Evolutionary conservation across 2,888 invertebrate species (phyloP).

Genomic region (Coenonympha arcania): DNA sequence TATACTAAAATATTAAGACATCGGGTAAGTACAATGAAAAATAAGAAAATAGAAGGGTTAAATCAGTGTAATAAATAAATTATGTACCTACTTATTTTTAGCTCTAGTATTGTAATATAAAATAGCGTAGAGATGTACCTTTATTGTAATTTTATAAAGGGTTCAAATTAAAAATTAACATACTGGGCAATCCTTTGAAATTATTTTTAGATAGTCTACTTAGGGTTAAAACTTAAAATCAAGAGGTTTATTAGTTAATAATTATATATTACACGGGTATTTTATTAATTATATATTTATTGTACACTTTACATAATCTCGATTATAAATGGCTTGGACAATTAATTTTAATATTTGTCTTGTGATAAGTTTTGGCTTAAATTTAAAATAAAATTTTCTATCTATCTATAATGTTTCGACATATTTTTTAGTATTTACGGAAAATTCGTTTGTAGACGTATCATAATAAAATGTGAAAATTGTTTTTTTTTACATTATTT

Average conservation of each 20-base stretch:
- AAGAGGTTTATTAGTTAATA: constrained; percentile 31
- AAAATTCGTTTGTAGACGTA: constrained; percentile 54
- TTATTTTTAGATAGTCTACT: constrained; percentile 34
- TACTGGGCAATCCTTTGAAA: constrained; percentile 34
- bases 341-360: constrained; percentile 2
- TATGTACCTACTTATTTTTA: constrained; percentile 20
- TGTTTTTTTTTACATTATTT: constrained; percentile 52
- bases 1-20: constrained; percentile 49
- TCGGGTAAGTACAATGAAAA: constrained; percentile 58
- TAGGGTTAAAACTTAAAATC: constrained; percentile 18
- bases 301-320: constrained; percentile 9
- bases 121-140: constrained; percentile 57
- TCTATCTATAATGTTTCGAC: constrained; percentile 8
- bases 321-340: constrained; percentile 39
- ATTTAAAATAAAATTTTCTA: not conserved
- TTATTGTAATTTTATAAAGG: constrained; percentile 39
- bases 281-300: constrained; percentile 7
- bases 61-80: constrained; percentile 41
- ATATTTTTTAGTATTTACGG: constrained; percentile 43
- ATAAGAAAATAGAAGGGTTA: constrained; percentile 42
- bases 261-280: constrained; percentile 1
- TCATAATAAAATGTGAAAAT: constrained; percentile 56
- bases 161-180: constrained; percentile 27
- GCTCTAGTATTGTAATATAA: constrained; percentile 45
- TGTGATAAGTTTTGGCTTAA: constrained; percentile 11